A percentile compares a stretch with the other conserved stretches of the same genome.
These are phyloP conservation scores for Caenorhabditis panamensis DNA, from an alignment of 2,888 invertebrate genomes.

Conservation along the genomic window DNA sequence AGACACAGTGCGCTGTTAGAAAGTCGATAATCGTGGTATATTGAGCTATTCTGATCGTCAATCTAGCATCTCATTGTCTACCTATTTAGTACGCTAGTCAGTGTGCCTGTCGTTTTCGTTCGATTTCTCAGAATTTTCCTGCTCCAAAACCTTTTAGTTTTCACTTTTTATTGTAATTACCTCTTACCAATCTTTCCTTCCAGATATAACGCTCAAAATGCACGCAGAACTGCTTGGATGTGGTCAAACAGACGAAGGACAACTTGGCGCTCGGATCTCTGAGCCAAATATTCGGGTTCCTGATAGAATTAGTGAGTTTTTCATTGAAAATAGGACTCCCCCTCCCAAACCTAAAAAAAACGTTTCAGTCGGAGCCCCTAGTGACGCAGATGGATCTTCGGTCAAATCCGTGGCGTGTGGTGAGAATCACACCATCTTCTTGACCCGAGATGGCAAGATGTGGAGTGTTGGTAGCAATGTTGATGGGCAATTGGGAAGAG, in stretches of 20 bases:
- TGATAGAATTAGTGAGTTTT: conserved; percentile 66
- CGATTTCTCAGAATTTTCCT: too few relatives aligned
- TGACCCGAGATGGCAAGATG: conserved; percentile 73
- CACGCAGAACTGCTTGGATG: conserved; percentile 69
- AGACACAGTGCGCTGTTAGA: too few relatives aligned
- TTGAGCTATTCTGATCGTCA: too few relatives aligned
- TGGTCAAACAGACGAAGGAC: conserved; percentile 72
- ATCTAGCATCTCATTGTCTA: too few relatives aligned
- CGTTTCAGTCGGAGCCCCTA: conserved; percentile 73
- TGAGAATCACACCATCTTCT: conserved; percentile 74
- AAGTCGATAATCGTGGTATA: too few relatives aligned
- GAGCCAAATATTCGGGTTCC: conserved; percentile 57
- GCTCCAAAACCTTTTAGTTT: too few relatives aligned
- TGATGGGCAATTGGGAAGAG: conserved; percentile 68
- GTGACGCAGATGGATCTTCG: conserved; percentile 60
- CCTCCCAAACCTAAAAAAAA: too few relatives aligned
- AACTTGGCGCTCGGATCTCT: conserved; percentile 67
- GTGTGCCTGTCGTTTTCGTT: too few relatives aligned
- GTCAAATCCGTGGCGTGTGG: conserved; percentile 71
- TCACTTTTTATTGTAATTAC: too few relatives aligned
- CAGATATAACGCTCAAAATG: conserved; percentile 48
- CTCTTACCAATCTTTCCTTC: too few relatives aligned
- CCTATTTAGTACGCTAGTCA: too few relatives aligned
- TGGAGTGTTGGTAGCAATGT: conserved; percentile 75
- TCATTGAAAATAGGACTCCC: neutral